These are phyloP conservation scores for Coptodon rendalli DNA, from an alignment of 2,113 vertebrate genomes.

Conservation along the genomic window DNA sequence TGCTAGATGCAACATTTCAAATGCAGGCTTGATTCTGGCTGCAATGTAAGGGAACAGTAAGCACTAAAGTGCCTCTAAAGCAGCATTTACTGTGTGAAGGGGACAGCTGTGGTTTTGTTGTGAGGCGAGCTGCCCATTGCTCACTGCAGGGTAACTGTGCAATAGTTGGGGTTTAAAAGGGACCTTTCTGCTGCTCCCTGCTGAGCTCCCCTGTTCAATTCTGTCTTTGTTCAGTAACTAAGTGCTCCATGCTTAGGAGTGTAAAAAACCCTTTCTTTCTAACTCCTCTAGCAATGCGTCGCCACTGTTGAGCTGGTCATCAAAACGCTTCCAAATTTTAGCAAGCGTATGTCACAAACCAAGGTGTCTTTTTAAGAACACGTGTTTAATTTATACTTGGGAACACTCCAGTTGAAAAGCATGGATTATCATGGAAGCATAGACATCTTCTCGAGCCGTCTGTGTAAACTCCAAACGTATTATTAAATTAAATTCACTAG, in stretches of 20 bases:
- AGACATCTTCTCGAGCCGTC: background rate
- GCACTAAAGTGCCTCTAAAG: conserved; percentile 60
- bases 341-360: conserved; percentile 50
- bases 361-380: conserved; percentile 10
- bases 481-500: background rate
- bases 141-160: conserved; percentile 53
- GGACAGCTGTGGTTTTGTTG: conserved; percentile 64
- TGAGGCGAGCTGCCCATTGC: conserved; percentile 38
- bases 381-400: background rate
- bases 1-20: background rate
- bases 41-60: conserved; percentile 9
- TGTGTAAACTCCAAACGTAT: conserved; percentile 11
- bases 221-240: conserved; percentile 62
- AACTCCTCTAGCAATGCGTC: conserved; percentile 21
- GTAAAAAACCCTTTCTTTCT: background rate
- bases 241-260: conserved; percentile 33
- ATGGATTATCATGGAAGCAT: conserved; percentile 14
- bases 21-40: background rate
- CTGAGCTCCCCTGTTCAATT: conserved; percentile 50
- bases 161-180: conserved; percentile 45
- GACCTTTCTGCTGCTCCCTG: conserved; percentile 45
- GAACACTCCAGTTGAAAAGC: background rate
- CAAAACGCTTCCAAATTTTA: conserved; percentile 42
- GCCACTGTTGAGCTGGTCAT: conserved; percentile 35
- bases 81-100: conserved; percentile 48